Base-by-base conservation (phyloP, 1,140 invertebrate species). In the Leptonema lineaticorne region DNA sequence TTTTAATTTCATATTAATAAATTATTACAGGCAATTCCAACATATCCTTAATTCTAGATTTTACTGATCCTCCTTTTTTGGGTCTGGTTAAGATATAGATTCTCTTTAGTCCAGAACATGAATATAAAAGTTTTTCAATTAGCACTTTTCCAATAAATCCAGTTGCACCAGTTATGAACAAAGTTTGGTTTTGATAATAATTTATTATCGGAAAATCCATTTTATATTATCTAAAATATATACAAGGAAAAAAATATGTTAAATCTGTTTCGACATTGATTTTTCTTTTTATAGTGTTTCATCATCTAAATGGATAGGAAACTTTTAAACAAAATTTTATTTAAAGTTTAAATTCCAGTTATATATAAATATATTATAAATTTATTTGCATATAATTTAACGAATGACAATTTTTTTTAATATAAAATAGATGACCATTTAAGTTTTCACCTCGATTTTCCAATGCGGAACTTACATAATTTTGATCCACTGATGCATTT, bases 61-160 rank as follows among this genome's bases (percentile, higher is more conserved):
- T 74, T 4, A 84, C 81, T 41, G 82, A 81, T 48, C 86, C 72
- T 9, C 85, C 86, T 66, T 85, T 85, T 74, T 92, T 92, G 0
- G 86, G 84, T 57, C 91, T 78, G 72, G 92, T 85, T 1, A 93
- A 76, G 11, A 92, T 70, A 75, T 88, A 93, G 62, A 93, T 85
- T 63, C 83, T 85, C 27, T 81, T 78, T 0, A 94, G 69, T 3
- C 85, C 85, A 0, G 88, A 85, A 79, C 91, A 94, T 1, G 86
- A 88, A 62, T 89, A 74, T 1, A 92, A 80, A n/a, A 92, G 73
- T 76, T 92, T 92, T 77, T 92, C 90, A 1, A 91, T 83, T 3
- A 92, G 79, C 1, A 92, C 89, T 81, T 91, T 22, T 89, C 91
- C 37, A 91, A 78, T 76, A 90, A 92, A 41, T 88, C 90, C 86